These are phyloP conservation scores for Aphidius gifuensis DNA, from an alignment of 1,140 invertebrate genomes.

Conservation along the genomic window DNA sequence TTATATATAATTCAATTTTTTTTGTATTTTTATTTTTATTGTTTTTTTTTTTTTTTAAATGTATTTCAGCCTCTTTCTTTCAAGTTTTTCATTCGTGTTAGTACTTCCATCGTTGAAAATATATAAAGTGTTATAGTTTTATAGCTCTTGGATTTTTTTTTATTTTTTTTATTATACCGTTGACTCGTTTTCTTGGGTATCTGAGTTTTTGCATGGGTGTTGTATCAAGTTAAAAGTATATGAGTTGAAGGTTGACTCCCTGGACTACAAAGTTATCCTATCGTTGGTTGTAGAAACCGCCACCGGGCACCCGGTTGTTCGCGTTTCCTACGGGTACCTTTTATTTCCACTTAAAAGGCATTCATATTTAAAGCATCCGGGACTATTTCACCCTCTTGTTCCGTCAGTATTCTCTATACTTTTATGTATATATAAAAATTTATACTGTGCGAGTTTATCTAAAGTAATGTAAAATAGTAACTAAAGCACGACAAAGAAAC, in stretches of 20 bases:
- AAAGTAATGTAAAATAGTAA: conserved; percentile 26
- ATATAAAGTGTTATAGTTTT: conserved; percentile 31
- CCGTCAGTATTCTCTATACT: too few relatives aligned
- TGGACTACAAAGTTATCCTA: conserved; percentile 18
- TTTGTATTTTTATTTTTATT: conserved; percentile 2
- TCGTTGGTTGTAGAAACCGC: not conserved
- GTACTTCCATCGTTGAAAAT: not conserved
- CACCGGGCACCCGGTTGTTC: conserved; percentile 9
- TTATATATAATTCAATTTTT: not conserved
- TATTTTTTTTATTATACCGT: conserved; percentile 38
- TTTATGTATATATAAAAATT: conserved; percentile 29
- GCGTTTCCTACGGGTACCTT: conserved; percentile 26
- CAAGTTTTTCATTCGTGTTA: not conserved
- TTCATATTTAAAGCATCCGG: conserved; percentile 46
- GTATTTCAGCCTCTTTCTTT: not conserved
- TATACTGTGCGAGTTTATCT: conserved; percentile 19
- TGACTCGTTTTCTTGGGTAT: conserved; percentile 25
- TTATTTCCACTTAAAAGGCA: conserved; percentile 44
- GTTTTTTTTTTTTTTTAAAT: conserved; percentile 4
- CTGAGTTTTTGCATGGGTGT: conserved; percentile 14
- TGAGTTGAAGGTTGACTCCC: conserved; percentile 11
- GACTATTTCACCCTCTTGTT: not conserved
- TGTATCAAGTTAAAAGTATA: not conserved
- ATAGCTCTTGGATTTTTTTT: conserved; percentile 16
- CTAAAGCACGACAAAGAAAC: not conserved